Conservation (phyloP, 2,113 vertebrate species). For the Lasiurus cinereus region DNA sequence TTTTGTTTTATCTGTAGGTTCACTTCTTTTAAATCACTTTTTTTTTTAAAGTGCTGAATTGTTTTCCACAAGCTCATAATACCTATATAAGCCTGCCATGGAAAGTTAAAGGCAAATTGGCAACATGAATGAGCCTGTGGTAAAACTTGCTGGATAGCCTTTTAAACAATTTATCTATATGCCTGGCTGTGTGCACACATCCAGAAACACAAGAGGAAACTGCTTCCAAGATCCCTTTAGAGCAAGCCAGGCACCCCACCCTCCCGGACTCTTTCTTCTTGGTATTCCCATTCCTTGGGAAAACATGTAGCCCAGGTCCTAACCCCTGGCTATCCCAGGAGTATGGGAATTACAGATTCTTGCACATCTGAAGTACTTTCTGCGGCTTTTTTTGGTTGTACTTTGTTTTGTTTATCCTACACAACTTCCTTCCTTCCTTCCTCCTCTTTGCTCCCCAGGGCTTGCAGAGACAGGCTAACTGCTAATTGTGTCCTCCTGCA, state of each 20-base stretch:
- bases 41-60: background rate
- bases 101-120: background rate
- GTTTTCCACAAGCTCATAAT: slow-evolving; percentile 40
- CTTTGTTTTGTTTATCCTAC: slow-evolving; percentile 88
- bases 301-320: slow-evolving; percentile 67
- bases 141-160: slow-evolving; percentile 9
- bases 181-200: slow-evolving; percentile 41
- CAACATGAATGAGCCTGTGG: background rate
- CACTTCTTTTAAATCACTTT: background rate
- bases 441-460: slow-evolving; percentile 81
- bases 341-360: slow-evolving; percentile 84
- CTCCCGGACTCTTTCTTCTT: background rate
- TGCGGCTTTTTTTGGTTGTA: slow-evolving; percentile 78
- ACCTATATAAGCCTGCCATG: background rate
- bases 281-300: slow-evolving; percentile 63
- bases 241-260: background rate
- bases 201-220: slow-evolving; percentile 30
- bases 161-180: slow-evolving; percentile 50
- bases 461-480: slow-evolving; percentile 83
- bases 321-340: slow-evolving; percentile 82
- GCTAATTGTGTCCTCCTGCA: slow-evolving; percentile 85
- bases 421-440: slow-evolving; percentile 90
- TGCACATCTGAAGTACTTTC: slow-evolving; percentile 83
- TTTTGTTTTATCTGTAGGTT: slow-evolving; percentile 20
- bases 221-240: slow-evolving; percentile 63